phyloP scores from a whole-genome alignment of 2,888 invertebrate species.

The Bruchidius siliquastri region DNA sequence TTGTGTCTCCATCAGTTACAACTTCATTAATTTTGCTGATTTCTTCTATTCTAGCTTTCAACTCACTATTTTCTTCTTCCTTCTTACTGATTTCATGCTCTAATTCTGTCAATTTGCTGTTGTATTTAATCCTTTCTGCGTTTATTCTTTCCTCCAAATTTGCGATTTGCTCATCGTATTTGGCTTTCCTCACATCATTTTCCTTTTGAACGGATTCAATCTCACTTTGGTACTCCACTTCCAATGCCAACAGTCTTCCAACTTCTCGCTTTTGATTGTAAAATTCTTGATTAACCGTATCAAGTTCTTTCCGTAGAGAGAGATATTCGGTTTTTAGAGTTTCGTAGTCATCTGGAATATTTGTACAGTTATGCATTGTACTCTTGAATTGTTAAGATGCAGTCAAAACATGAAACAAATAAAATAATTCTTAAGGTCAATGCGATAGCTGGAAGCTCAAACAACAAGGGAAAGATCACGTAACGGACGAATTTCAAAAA shows the following conservation, averaged over 20 bases:
- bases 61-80: constrained; percentile 18
- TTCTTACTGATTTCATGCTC: constrained; percentile 20
- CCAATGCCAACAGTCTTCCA: constrained; percentile 23
- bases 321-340: constrained; percentile 16
- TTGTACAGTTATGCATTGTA: neutral
- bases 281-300: constrained; percentile 30
- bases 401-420: neutral
- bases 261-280: constrained; percentile 31
- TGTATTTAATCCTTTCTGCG: constrained; percentile 16
- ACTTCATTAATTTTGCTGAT: constrained; percentile 11
- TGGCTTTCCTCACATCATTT: constrained; percentile 13
- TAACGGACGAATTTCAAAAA: neutral
- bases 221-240: constrained; percentile 31
- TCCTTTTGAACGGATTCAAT: constrained; percentile 25
- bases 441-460: neutral
- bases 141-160: constrained; percentile 23
- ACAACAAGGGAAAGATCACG: neutral
- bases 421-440: neutral
- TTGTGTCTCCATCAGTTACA: constrained; percentile 13
- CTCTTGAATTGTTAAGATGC: neutral
- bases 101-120: constrained; percentile 17
- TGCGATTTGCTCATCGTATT: constrained; percentile 19
- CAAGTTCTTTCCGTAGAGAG: constrained; percentile 22
- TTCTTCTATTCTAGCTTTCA: constrained; percentile 15
- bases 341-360: constrained; percentile 19